A percentile compares a stretch with the other conserved stretches of the same genome.
phyloP scores from a whole-genome alignment of 2,797 vertebrate species.

The Schizopygopsis pylzovi region DNA sequence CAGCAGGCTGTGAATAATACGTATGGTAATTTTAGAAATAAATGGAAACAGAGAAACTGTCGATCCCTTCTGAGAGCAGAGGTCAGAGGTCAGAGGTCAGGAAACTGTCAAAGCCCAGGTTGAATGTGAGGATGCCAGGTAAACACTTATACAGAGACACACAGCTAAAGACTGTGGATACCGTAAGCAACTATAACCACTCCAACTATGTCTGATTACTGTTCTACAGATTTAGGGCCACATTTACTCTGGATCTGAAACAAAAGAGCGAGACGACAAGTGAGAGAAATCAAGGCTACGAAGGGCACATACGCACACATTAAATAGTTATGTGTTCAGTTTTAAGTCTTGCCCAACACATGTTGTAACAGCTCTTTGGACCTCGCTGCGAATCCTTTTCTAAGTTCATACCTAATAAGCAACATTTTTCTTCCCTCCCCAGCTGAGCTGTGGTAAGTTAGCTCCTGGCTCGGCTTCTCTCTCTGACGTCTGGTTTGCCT shows the following conservation, averaged over 20 bases:
- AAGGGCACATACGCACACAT: slow-evolving; percentile 47
- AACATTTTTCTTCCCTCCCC: slow-evolving; percentile 65
- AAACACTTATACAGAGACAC: slow-evolving; percentile 27
- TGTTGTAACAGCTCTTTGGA: slow-evolving; percentile 49
- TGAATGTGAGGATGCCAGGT: slow-evolving; percentile 41
- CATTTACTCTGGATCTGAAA: slow-evolving; percentile 41
- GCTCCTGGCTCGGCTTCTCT: slow-evolving; percentile 66
- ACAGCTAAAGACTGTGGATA: slow-evolving; percentile 49
- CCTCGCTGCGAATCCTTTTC: slow-evolving; percentile 56
- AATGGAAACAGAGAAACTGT: slow-evolving; percentile 59
- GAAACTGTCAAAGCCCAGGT: slow-evolving; percentile 37
- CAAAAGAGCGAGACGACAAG: slow-evolving; percentile 18
- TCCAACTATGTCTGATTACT: slow-evolving; percentile 47
- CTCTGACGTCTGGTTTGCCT: slow-evolving; percentile 75
- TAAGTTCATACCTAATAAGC: slow-evolving; percentile 71
- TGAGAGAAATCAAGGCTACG: slow-evolving; percentile 10
- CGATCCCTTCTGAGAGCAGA: slow-evolving; percentile 44
- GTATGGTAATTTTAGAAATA: slow-evolving; percentile 51
- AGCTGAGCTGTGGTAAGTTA: slow-evolving; percentile 71
- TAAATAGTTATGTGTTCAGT: slow-evolving; percentile 45
- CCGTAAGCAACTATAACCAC: slow-evolving; percentile 40
- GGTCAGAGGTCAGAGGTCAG: slow-evolving; percentile 55
- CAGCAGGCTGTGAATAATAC: slow-evolving; percentile 61
- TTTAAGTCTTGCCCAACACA: slow-evolving; percentile 41
- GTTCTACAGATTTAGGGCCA: slow-evolving; percentile 38